phyloP scores from a whole-genome alignment of 1,140 invertebrate species.

The Solen grandis region DNA sequence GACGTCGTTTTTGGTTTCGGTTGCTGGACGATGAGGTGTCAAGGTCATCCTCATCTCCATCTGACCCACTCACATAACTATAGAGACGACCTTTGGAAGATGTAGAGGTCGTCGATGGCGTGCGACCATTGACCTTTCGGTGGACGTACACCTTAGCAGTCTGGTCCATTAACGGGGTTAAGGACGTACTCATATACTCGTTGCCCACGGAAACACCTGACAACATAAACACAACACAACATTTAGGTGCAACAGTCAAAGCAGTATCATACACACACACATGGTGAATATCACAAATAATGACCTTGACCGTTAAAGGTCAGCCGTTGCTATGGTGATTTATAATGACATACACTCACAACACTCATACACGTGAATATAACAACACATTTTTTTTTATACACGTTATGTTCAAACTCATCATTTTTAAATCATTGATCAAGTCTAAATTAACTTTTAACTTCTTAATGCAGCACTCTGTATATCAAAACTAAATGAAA shows the following conservation, averaged over 20 bases:
- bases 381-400: too few relatives aligned
- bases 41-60: conserved; percentile 72
- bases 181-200: conserved; percentile 50
- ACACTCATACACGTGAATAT: too few relatives aligned
- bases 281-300: too few relatives aligned
- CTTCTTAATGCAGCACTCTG: too few relatives aligned
- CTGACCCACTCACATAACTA: conserved; percentile 74
- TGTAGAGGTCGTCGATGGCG: conserved; percentile 22
- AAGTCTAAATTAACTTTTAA: too few relatives aligned
- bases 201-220: conserved; percentile 46
- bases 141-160: conserved; percentile 1
- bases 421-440: too few relatives aligned
- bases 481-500: too few relatives aligned
- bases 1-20: conserved; percentile 21
- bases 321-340: too few relatives aligned
- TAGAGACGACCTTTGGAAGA: conserved; percentile 50
- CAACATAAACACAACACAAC: conserved; percentile 51
- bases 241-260: conserved; percentile 23
- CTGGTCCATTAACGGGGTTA: conserved; percentile 46
- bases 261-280: too few relatives aligned
- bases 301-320: too few relatives aligned
- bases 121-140: conserved; percentile 38
- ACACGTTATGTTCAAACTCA: too few relatives aligned
- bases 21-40: conserved; percentile 46
- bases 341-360: too few relatives aligned